Evolutionary conservation across 2,797 vertebrate genomes (phyloP).

Genomic region (Gallinago nigripennis): DNA sequence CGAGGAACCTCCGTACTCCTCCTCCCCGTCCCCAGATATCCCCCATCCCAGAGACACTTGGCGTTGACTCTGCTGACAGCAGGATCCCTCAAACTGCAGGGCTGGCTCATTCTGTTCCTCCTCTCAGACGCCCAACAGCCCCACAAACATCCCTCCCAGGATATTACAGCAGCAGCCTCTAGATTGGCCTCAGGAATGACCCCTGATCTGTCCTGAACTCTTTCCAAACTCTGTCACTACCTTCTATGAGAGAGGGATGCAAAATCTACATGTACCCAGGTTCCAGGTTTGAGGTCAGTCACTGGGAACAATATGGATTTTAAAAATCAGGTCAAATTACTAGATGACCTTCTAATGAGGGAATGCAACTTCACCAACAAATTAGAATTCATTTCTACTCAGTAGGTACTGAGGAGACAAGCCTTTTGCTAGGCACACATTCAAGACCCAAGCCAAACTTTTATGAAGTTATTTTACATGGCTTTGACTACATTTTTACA

Average conservation of each 20-base stretch:
- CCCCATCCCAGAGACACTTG: rapidly evolving
- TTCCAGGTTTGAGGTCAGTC: background rate
- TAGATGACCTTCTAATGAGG: background rate
- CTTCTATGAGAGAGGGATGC: rapidly evolving
- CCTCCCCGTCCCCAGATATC: background rate
- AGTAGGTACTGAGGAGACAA: background rate
- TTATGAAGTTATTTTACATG: background rate
- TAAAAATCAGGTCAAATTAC: background rate
- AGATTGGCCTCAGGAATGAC: background rate
- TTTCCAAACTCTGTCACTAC: background rate
- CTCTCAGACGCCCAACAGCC: background rate
- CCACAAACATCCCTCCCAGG: rapidly evolving
- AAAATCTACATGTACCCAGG: background rate
- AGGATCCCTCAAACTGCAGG: background rate
- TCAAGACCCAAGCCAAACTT: background rate
- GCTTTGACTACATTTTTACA: background rate
- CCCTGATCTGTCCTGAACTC: background rate
- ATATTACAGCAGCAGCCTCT: background rate
- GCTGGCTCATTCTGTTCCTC: background rate
- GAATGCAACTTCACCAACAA: background rate
- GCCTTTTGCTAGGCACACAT: background rate
- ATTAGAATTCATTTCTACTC: background rate
- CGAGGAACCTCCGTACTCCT: background rate
- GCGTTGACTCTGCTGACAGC: background rate
- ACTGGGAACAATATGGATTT: background rate